Conservation (phyloP, 2,888 invertebrate genomes). For the Trilocha varians region DNA sequence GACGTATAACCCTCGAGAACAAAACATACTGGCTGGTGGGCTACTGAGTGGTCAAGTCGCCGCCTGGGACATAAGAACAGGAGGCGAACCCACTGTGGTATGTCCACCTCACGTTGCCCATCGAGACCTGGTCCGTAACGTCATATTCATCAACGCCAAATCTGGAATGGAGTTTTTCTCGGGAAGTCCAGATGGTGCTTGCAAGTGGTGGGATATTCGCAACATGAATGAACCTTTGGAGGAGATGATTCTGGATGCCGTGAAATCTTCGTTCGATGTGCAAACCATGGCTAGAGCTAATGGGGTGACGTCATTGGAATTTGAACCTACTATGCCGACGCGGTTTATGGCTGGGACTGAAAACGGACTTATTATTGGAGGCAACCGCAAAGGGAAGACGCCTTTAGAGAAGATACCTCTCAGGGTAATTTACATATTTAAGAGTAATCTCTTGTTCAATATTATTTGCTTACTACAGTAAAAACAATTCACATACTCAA, state of each 20-base stretch:
- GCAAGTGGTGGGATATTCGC: constrained; percentile 85
- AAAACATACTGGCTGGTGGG: constrained; percentile 77
- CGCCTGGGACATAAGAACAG: constrained; percentile 85
- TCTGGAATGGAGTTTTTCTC: constrained; percentile 95
- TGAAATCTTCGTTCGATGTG: constrained; percentile 61
- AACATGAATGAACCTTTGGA: constrained; percentile 77
- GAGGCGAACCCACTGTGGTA: constrained; percentile 78
- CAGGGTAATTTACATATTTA: constrained; percentile 42
- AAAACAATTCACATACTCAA: too few species aligned
- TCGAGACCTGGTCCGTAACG: constrained; percentile 86
- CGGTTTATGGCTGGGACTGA: constrained; percentile 83
- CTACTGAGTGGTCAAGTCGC: constrained; percentile 78
- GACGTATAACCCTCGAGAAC: constrained; percentile 89
- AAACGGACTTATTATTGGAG: constrained; percentile 75
- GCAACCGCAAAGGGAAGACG: constrained; percentile 81
- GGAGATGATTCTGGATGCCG: constrained; percentile 77
- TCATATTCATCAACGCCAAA: constrained; percentile 93
- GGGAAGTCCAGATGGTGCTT: constrained; percentile 89
- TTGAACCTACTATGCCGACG: constrained; percentile 81
- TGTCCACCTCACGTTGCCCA: constrained; percentile 87
- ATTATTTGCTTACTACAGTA: background rate
- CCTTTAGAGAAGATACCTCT: constrained; percentile 76
- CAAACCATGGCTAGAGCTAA: constrained; percentile 69
- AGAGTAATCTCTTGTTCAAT: background rate
- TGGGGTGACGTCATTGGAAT: constrained; percentile 77